A percentile compares a stretch with the other conserved stretches of the same genome.
These are phyloP conservation scores for Salpingus planirostris DNA, from an alignment of 2,888 invertebrate species.

Conservation along the genomic window DNA sequence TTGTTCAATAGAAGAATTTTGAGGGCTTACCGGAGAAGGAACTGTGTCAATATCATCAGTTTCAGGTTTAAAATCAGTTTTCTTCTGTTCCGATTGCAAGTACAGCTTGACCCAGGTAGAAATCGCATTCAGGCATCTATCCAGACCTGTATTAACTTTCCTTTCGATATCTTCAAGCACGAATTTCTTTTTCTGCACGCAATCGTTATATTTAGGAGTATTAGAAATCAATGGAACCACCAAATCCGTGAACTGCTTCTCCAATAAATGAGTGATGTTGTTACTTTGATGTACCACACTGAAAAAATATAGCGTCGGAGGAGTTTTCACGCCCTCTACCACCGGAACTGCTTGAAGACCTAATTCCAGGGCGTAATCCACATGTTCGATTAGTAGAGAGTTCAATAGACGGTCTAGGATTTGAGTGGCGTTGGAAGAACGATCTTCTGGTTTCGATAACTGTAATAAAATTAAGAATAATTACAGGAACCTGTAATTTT, in stretches of 20 bases:
- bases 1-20: neutral
- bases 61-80: conserved; percentile 87
- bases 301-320: conserved; percentile 87
- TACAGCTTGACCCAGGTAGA: conserved; percentile 87
- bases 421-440: conserved; percentile 66
- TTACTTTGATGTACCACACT: conserved; percentile 88
- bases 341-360: conserved; percentile 84
- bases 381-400: conserved; percentile 81
- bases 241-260: conserved; percentile 85
- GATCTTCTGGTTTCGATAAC: conserved; percentile 71
- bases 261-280: conserved; percentile 85
- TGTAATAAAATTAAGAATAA: conserved; percentile 35
- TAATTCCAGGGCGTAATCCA: conserved; percentile 92
- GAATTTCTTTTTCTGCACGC: conserved; percentile 75
- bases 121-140: conserved; percentile 68
- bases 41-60: conserved; percentile 74
- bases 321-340: conserved; percentile 70
- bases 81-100: conserved; percentile 88
- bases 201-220: conserved; percentile 80
- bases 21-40: conserved; percentile 61
- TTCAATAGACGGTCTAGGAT: conserved; percentile 79
- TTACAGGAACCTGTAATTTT: no score
- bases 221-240: conserved; percentile 77
- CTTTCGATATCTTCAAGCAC: conserved; percentile 82
- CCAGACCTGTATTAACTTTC: conserved; percentile 82